Percentiles rank a stretch among this genome's conserved stretches.
Conservation (phyloP, 2,113 vertebrate genomes). For the Pteropus alecto region DNA sequence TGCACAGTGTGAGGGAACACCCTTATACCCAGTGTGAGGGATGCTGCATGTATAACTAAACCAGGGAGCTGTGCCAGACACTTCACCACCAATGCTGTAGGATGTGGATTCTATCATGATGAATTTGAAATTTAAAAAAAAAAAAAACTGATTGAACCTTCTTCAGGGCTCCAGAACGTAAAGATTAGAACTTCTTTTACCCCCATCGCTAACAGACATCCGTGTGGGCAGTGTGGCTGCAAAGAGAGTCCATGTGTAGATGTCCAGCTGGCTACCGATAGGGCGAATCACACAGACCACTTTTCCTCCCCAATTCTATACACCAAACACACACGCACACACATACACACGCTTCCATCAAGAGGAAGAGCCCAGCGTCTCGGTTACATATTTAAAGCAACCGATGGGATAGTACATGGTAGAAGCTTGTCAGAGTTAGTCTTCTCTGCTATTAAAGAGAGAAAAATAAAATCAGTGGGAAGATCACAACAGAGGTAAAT, state of each 20-base stretch:
- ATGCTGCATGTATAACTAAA: background rate
- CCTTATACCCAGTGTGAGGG: background rate
- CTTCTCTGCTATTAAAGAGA: background rate
- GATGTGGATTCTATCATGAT: fast-evolving
- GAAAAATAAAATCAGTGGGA: background rate
- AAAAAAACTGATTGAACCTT: background rate
- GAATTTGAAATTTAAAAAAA: background rate
- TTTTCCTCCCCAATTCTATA: background rate
- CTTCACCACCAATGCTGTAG: background rate
- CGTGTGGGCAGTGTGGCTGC: background rate
- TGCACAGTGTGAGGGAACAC: no score
- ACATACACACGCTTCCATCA: background rate
- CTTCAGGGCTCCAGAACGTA: background rate
- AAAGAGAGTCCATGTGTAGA: background rate
- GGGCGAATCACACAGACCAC: background rate
- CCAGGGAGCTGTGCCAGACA: fast-evolving
- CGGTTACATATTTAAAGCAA: background rate
- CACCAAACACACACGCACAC: background rate
- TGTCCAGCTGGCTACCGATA: background rate
- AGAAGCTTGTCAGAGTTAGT: background rate
- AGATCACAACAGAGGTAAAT: background rate
- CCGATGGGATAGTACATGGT: background rate
- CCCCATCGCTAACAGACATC: background rate
- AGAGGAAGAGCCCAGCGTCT: background rate
- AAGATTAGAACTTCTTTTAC: background rate